Evolutionary conservation across 2,888 invertebrate species (phyloP).

Genomic region (Rhimphoctona megacephalus): DNA sequence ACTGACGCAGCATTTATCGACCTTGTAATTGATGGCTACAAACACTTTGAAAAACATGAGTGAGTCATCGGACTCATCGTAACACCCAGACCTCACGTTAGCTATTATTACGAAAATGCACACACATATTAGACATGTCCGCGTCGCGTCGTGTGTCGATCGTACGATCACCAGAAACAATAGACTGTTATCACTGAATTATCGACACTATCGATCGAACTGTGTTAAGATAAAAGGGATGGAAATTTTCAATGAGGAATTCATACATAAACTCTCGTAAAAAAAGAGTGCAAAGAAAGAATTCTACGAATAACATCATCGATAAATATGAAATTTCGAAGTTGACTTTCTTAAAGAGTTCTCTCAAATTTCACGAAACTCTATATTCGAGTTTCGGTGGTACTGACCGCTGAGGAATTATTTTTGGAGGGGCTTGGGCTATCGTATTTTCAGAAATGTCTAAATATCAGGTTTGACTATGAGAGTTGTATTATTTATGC

Average conservation of each 20-base stretch:
- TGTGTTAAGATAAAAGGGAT: background rate
- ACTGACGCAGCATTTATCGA: conserved; percentile 10
- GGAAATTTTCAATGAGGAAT: background rate
- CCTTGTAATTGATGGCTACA: conserved; percentile 30
- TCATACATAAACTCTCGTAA: no score
- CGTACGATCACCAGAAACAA: background rate
- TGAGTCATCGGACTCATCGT: conserved; percentile 6
- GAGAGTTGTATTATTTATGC: background rate
- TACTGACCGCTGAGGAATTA: background rate
- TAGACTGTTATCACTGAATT: background rate
- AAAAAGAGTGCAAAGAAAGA: background rate
- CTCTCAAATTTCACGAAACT: background rate
- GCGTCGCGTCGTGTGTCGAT: background rate
- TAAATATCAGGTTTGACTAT: background rate
- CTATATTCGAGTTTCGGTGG: background rate
- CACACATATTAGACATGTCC: background rate
- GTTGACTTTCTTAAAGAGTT: background rate
- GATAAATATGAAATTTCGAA: background rate
- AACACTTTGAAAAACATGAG: conserved; percentile 40
- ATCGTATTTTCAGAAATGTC: background rate
- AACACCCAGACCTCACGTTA: background rate
- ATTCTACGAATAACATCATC: background rate
- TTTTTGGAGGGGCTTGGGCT: background rate
- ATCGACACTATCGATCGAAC: background rate
- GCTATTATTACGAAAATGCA: background rate